Evolutionary conservation across 2,888 invertebrate genomes (phyloP).

Genomic region (Linhomoeus sp.): DNA sequence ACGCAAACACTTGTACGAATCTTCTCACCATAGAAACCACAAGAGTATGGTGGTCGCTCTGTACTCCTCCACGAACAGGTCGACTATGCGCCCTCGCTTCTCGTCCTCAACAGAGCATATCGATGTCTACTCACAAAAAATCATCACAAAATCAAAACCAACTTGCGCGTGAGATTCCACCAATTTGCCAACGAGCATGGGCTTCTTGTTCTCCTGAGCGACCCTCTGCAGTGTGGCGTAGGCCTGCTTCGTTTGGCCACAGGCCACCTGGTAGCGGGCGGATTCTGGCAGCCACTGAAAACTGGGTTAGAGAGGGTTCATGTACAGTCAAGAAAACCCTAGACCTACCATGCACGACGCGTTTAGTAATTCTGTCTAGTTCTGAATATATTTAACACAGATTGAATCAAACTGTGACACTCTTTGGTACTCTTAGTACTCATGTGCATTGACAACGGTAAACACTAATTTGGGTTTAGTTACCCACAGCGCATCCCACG

Average conservation of each 20-base stretch:
- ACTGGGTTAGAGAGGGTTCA: constrained; percentile 20
- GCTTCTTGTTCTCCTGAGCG: constrained; percentile 65
- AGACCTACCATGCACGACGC: too few species aligned
- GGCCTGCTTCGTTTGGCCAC: constrained; percentile 66
- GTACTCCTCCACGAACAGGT: constrained; percentile 49
- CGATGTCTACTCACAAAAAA: too few species aligned
- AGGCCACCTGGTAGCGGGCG: constrained; percentile 63
- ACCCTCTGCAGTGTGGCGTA: constrained; percentile 61
- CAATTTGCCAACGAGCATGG: constrained; percentile 62
- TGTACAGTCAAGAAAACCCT: too few species aligned
- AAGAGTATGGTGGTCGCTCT: constrained; percentile 61
- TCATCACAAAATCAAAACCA: too few species aligned
- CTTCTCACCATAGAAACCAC: constrained; percentile 78
- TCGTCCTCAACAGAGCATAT: constrained; percentile 11
- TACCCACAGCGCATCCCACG: constrained; percentile 31
- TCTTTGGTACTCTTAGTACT: too few species aligned
- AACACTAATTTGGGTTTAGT: too few species aligned
- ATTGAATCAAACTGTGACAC: too few species aligned
- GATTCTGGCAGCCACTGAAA: constrained; percentile 82
- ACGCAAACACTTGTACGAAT: too few species aligned
- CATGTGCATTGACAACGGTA: too few species aligned
- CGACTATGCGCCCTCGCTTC: constrained; percentile 30
- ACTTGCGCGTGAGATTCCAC: constrained; percentile 44
- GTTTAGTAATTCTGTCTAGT: too few species aligned
- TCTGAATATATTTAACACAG: too few species aligned